phyloP scores from a whole-genome alignment of 2,888 invertebrate species.

The Xylota segnis region DNA sequence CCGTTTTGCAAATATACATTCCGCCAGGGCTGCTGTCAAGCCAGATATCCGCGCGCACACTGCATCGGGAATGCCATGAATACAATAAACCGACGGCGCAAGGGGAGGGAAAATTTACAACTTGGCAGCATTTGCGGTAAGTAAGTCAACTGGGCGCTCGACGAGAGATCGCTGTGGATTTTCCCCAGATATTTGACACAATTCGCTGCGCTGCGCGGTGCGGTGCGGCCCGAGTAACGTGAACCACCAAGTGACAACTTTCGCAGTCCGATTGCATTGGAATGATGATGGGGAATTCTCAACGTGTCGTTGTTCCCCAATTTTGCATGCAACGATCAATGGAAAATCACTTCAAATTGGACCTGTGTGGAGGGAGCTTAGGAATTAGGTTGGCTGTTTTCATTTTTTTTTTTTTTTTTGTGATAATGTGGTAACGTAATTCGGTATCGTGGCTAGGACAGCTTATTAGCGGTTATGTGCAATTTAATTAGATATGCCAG shows the following conservation, averaged over 20 bases:
- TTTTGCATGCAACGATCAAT: constrained; percentile 35
- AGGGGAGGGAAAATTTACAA: constrained; percentile 36
- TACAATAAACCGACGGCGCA: constrained; percentile 14
- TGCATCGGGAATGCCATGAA: constrained; percentile 41
- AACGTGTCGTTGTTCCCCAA: constrained; percentile 9
- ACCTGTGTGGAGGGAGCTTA: constrained; percentile 4
- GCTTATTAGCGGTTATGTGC: constrained; percentile 36
- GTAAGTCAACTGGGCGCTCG: constrained; percentile 38
- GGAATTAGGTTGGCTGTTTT: constrained; percentile 41
- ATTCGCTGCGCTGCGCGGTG: background rate
- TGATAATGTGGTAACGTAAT: constrained; percentile 38
- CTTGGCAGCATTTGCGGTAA: constrained; percentile 53
- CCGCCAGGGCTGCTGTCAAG: constrained; percentile 40
- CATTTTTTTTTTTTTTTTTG: constrained; percentile 22
- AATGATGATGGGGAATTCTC: constrained; percentile 38
- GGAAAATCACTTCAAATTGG: constrained; percentile 50
- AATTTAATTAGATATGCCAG: constrained; percentile 46
- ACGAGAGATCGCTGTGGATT: constrained; percentile 41
- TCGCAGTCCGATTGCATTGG: constrained; percentile 28
- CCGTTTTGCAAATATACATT: constrained; percentile 28
- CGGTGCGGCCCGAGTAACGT: background rate
- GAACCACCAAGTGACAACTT: constrained; percentile 60
- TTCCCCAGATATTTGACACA: constrained; percentile 58
- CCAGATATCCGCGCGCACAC: constrained; percentile 24
- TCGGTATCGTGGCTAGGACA: constrained; percentile 16